These are phyloP conservation scores for Teleogryllus oceanicus DNA, from an alignment of 2,888 invertebrate species.

Conservation along the genomic window DNA sequence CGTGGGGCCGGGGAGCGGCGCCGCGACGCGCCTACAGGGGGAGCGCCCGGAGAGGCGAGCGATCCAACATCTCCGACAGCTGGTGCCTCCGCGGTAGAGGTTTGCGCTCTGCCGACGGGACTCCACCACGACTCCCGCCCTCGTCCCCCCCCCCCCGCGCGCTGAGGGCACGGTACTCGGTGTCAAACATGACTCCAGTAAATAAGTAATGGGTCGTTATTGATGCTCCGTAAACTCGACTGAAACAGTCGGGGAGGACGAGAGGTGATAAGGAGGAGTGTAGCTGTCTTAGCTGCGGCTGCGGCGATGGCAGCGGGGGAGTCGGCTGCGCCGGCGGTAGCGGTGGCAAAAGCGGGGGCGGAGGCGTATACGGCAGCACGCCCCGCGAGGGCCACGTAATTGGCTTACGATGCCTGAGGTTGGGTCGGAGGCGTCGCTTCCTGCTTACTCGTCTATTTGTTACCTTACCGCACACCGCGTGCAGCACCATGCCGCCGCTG, in stretches of 20 bases:
- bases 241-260: not conserved
- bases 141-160: not conserved
- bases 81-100: not conserved
- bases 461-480: not conserved
- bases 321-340: too few species aligned
- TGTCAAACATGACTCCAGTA: slow-evolving; percentile 7
- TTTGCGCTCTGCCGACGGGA: not conserved
- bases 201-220: slow-evolving; percentile 18
- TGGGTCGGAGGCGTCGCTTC: not conserved
- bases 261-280: not conserved
- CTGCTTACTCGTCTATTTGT: slow-evolving; percentile 6
- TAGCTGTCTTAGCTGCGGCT: not conserved
- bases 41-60: not conserved
- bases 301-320: too few species aligned
- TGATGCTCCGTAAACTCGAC: slow-evolving; percentile 18
- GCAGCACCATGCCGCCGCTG: too few species aligned
- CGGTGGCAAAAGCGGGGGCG: too few species aligned
- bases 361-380: too few species aligned
- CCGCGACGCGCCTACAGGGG: not conserved
- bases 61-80: slow-evolving; percentile 18
- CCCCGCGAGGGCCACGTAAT: not conserved
- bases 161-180: not conserved
- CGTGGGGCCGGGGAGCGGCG: not conserved
- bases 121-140: not conserved
- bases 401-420: slow-evolving; percentile 18